Evolutionary conservation across 2,888 invertebrate species (phyloP), one percentile per base, ranked within the genome.

Genomic region (Tenthredo amoena): DNA sequence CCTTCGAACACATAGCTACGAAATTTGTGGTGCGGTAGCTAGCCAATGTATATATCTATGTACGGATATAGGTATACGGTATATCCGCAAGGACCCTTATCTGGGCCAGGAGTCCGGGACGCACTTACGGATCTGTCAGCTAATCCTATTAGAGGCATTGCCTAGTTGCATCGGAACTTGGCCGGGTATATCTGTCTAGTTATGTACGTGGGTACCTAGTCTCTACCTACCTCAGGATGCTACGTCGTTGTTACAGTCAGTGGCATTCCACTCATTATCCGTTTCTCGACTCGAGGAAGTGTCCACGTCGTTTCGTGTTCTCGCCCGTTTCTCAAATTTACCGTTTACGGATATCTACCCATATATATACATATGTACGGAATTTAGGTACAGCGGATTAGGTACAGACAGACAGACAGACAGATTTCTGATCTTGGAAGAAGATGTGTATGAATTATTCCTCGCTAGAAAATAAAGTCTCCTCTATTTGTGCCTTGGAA

Each of bases 131-230:
- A 91, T 89, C 91, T 90, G 91, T 90, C 89, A 86, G 86, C 88
- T 91, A 91, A 91, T 92, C 92, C 91, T 90, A 90, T 91, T 91
- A 91, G 89, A 84, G 84, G 87, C 86, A 87, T 86, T 88, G 87
- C 87, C 65, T 62, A 83, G 83, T 83, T 83, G 83, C 68, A 83
- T 68, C 50, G 83, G 83, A 83, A 83, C 83, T 83, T 31, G 47
- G 47, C 9, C 18, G 58, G 81, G 40, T 74, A 6, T 74, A 43
- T 43, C 7, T 62, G 37, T 79, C 34, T 50, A 55, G 37, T 12
- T 79, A 55, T 18, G 37, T 58, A 43, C 18, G 6, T 31, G 37
- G 43, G 12, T 79, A 34, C 55, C 47, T 55, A 26, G 47, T 15
- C 26, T 58, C 58, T 58, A 58, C 58, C 43, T n/a, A n/a, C 12